Conservation (phyloP, 2,797 vertebrate species). For the Arctocebus calabarensis region DNA sequence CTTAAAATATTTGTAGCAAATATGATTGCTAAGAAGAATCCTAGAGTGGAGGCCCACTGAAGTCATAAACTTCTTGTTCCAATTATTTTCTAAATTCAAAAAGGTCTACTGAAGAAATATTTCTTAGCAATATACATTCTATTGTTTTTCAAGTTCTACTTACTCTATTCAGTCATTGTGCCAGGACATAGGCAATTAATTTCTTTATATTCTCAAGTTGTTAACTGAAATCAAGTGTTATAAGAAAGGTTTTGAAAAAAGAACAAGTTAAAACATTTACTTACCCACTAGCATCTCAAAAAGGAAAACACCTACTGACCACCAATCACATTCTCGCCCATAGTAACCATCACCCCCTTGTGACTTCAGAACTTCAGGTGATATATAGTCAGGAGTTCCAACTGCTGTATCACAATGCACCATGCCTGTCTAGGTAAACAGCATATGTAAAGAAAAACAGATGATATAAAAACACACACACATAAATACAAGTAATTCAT, state of each 20-base stretch:
- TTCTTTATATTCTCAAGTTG: constrained; percentile 50
- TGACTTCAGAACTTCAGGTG: constrained; percentile 97
- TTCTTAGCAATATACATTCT: background rate
- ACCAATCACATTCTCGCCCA: constrained; percentile 99
- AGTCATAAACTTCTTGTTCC: background rate
- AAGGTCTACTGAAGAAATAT: background rate
- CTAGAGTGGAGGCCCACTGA: background rate
- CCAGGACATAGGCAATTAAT: background rate
- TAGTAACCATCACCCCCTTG: constrained; percentile 98
- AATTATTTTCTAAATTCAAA: background rate
- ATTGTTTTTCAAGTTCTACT: background rate
- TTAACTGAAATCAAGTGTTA: constrained; percentile 31
- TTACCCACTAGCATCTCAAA: constrained; percentile 99
- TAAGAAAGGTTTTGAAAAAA: background rate
- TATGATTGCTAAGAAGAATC: background rate
- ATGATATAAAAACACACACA: background rate
- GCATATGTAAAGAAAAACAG: background rate
- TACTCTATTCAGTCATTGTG: background rate
- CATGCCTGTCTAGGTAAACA: constrained; percentile 95
- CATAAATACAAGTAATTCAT: background rate
- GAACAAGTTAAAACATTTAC: constrained; percentile 82
- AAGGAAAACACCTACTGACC: constrained; percentile 99
- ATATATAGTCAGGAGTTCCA: constrained; percentile 99
- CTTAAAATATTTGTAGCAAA: constrained; percentile 43
- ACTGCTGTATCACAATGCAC: constrained; percentile 98